Percentiles rank a stretch among this genome's conserved stretches.
phyloP scores from a whole-genome alignment of 2,797 vertebrate species.

The Tenualosa ilisha region DNA sequence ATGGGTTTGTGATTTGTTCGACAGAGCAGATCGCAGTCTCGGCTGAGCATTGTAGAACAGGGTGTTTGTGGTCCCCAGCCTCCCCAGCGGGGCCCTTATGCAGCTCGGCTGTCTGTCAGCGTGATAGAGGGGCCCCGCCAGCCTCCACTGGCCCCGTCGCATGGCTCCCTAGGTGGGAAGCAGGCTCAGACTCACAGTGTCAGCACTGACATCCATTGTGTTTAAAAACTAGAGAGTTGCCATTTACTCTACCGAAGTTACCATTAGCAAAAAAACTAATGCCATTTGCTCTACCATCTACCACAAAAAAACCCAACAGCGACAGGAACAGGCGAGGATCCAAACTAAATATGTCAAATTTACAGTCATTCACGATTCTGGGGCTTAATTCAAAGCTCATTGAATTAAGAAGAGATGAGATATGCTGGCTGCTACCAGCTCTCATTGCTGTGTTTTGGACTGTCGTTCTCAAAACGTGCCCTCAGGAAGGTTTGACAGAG shows the following conservation, averaged over 20 bases:
- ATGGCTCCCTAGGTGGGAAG: background rate
- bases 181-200: background rate
- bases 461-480: no score
- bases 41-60: conserved; percentile 43
- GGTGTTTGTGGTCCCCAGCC: conserved; percentile 30
- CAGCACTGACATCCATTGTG: background rate
- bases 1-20: conserved; percentile 48
- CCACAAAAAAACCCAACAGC: background rate
- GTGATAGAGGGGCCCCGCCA: background rate
- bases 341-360: background rate
- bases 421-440: background rate
- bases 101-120: background rate
- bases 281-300: no score
- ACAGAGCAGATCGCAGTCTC: conserved; percentile 44
- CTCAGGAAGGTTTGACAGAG: no score
- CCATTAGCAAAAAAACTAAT: background rate
- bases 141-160: background rate
- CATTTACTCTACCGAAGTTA: background rate
- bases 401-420: background rate
- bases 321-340: background rate
- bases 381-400: background rate
- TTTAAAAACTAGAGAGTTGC: background rate
- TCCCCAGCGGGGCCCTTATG: background rate
- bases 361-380: background rate
- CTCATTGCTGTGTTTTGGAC: no score